Evolutionary conservation across 2,797 vertebrate species (phyloP), one percentile per base, ranked within the genome.

Genomic region (Acomys russatus): DNA sequence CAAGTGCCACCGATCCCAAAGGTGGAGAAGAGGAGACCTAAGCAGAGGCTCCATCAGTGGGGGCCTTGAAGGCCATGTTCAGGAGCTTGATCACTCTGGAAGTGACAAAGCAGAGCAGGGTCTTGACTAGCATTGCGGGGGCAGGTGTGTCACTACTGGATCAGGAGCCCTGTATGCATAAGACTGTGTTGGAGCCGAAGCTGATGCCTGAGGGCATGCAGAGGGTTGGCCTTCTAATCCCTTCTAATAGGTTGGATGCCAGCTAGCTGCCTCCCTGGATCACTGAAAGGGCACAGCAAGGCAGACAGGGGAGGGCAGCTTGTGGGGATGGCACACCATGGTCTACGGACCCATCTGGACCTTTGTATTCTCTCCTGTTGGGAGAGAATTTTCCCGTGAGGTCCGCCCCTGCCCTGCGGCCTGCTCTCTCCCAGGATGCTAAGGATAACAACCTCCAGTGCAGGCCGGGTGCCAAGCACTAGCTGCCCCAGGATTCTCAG

Each of bases 261-360:
- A 23, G 61, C 70, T 1, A 30, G 35, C 15, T 2, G n/a, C 30
- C 20, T 88, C 70, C 30, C n/a, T 73, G n/a, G 15, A 14, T 73
- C 28, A 17, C 68, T 35, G 33, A 35, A 35, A 71, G 66, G 22
- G 33, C 82, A n/a, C 0, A 70, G 18, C 4, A 0, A 86, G 49
- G 83, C 64, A 25, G 64, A 20, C 2, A 35, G 28, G 33, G 64
- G 49, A n/a, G 54, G 15, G 28, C 2, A 33, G 38, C 1, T 6
- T 3, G 0, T 6, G 12, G 0, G 0, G 20, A 9, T 1, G 0
- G 33, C 35, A 73, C 44, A 1, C 0, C 0, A 3, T 0, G 18
- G 70, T 0, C 1, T 22, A 4, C 5, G 28, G 79, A 30, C 3
- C 64, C 3, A 23, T 33, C 14, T 4, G 30, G 56, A 73, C 22